Evolutionary conservation across 2,113 vertebrate genomes (phyloP).

Genomic region (Pipra filicauda): DNA sequence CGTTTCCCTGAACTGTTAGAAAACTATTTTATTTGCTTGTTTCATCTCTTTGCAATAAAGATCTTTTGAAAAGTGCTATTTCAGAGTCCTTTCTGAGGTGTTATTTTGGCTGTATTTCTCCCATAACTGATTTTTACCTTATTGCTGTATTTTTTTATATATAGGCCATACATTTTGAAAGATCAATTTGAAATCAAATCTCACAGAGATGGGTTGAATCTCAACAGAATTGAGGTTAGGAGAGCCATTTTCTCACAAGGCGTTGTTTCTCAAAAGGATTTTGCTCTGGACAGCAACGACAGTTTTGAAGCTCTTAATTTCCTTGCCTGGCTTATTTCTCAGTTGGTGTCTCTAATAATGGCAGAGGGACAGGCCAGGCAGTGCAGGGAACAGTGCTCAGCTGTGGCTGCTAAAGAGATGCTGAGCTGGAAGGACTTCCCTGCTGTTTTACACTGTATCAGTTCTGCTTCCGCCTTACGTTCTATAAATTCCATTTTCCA

Average conservation of each 20-base stretch:
- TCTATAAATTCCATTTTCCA: not conserved
- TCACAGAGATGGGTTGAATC: not conserved
- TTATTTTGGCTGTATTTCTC: not conserved
- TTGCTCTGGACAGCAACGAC: not conserved
- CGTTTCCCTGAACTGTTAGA: not conserved
- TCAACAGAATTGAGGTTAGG: not conserved
- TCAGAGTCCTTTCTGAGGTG: not conserved
- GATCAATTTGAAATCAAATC: conserved; percentile 35
- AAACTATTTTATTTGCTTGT: not conserved
- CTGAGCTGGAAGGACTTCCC: not conserved
- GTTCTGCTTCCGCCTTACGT: not conserved
- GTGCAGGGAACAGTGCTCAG: not conserved
- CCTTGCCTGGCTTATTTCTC: not conserved
- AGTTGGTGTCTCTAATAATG: not conserved
- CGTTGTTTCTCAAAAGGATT: not conserved
- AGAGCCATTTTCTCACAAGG: not conserved
- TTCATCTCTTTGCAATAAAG: not conserved
- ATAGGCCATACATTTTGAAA: not conserved
- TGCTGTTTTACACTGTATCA: not conserved
- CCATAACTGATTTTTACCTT: not conserved
- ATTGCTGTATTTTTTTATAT: not conserved
- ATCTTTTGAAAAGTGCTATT: not conserved
- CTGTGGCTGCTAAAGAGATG: not conserved
- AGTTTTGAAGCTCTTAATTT: conserved; percentile 1
- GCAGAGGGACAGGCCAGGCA: not conserved